Conservation (phyloP, 2,888 invertebrate genomes). For the Clistopyga incitator region DNA sequence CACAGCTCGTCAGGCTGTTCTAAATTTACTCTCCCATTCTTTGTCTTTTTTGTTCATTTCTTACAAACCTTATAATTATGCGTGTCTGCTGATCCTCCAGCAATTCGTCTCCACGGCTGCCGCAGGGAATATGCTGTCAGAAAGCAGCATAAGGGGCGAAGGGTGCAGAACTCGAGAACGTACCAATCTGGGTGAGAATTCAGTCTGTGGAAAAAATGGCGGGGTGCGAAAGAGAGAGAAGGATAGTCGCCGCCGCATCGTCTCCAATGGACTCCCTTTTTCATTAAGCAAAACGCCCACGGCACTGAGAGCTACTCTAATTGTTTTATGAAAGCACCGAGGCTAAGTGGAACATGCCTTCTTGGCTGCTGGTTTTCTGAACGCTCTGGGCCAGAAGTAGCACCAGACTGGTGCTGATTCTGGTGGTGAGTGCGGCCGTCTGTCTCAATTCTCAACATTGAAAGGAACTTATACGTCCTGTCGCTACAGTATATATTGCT, state of each 20-base stretch:
- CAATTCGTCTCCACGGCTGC: conserved; percentile 57
- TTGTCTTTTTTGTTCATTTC: conserved; percentile 41
- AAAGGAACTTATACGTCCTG: conserved; percentile 31
- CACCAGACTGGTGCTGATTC: conserved; percentile 16
- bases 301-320: conserved; percentile 69
- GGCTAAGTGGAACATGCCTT: conserved; percentile 71
- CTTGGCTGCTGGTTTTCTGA: conserved; percentile 61
- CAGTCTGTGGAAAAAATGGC: conserved; percentile 57
- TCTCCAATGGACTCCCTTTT: conserved; percentile 66
- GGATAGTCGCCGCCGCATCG: conserved; percentile 35
- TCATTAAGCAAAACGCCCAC: conserved; percentile 71
- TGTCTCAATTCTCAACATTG: conserved; percentile 26
- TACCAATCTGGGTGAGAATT: conserved; percentile 63
- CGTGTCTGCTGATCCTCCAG: conserved; percentile 56
- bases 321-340: conserved; percentile 72
- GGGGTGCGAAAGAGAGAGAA: conserved; percentile 14
- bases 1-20: background rate
- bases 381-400: conserved; percentile 17
- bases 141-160: conserved; percentile 32
- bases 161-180: conserved; percentile 51
- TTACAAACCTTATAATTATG: conserved; percentile 64
- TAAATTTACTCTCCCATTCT: background rate
- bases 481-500: conserved; percentile 13
- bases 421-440: conserved; percentile 47
- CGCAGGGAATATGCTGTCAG: conserved; percentile 58